Base-by-base conservation (phyloP, 2,888 invertebrate species). In the Metellina segmentata region DNA sequence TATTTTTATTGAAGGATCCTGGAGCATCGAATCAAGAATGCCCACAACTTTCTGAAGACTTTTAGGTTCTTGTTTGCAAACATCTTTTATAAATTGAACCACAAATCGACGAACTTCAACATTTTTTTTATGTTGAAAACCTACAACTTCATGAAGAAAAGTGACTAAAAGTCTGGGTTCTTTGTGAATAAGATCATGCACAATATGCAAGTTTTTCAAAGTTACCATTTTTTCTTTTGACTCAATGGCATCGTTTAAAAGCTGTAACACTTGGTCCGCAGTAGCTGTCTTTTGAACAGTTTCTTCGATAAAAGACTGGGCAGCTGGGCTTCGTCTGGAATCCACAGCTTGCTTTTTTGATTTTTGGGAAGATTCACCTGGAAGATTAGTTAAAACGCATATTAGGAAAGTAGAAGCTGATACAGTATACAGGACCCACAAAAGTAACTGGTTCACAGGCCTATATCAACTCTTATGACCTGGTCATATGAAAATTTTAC, bases 81-180 rank as follows among this genome's bases (percentile, higher is more conserved):
- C 96, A 95, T 98, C 98, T 95, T 99, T 99, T 94, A 99, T 97
- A 95, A 99, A 99, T 71, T 97, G 97, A 86, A 98, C 97, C 81
- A 99, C 96, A 94, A 97, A 97, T 95, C 97, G 98, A 94, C 97
- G 97, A 5, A 99, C 97, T 93, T 98, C 98, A 61, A 96, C 96
- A 94, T 96, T 97, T 93, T 97, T 96, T 95, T 99, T 98, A 93
- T 96, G 96, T 52, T 97, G 97, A 95, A 98, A 97, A 93, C 97
- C 97, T 13, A 75, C 86, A 94, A 95, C 94, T 94, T 95, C 95
- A 91, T 98, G 97, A 93, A 99, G 95, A 95, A 98, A 99, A 93
- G 97, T 97, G 81, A 98, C 97, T 81, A 99, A 95, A 93, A 98
- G 95, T 93, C 97, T 96, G 0, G 97, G 96, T 75, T 97, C 95